Evolutionary conservation across 2,888 invertebrate genomes (phyloP).

Genomic region (Nomada goodeniana): DNA sequence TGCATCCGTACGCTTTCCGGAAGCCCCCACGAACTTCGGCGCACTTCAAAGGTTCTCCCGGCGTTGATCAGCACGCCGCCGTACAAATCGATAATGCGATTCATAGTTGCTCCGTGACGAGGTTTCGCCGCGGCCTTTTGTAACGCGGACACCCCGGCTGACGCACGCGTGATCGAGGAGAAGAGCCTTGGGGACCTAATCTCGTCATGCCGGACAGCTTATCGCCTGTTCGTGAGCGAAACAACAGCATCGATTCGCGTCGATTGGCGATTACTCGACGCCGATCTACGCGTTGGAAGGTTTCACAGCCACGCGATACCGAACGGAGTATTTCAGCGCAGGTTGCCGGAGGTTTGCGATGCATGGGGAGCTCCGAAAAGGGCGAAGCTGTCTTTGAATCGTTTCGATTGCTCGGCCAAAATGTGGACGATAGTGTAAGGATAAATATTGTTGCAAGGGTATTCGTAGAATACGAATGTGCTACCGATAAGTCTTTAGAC

Average conservation of each 20-base stretch:
- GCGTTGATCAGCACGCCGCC: slow-evolving; percentile 68
- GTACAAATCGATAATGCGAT: slow-evolving; percentile 76
- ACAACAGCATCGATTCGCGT: slow-evolving; percentile 9
- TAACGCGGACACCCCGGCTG: slow-evolving; percentile 40
- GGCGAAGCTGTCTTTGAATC: too few species aligned
- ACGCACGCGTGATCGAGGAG: slow-evolving; percentile 15
- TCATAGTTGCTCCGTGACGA: slow-evolving; percentile 69
- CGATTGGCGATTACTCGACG: neutral
- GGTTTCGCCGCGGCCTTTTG: slow-evolving; percentile 49
- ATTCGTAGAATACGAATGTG: too few species aligned
- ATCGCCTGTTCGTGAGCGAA: slow-evolving; percentile 4
- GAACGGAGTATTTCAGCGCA: neutral
- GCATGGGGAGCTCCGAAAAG: too few species aligned
- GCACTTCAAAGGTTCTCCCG: slow-evolving; percentile 71
- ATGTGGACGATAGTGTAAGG: too few species aligned
- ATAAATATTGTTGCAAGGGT: too few species aligned
- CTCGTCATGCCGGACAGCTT: neutral
- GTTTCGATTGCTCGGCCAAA: too few species aligned
- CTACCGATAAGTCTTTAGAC: too few species aligned
- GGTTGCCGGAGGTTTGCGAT: neutral
- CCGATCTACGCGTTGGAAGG: neutral
- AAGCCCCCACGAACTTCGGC: slow-evolving; percentile 72
- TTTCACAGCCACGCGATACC: neutral
- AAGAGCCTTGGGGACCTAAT: slow-evolving; percentile 7
- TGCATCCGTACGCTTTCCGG: slow-evolving; percentile 71